Conservation (phyloP, 2,888 invertebrate genomes). For the Tipula unca region DNA sequence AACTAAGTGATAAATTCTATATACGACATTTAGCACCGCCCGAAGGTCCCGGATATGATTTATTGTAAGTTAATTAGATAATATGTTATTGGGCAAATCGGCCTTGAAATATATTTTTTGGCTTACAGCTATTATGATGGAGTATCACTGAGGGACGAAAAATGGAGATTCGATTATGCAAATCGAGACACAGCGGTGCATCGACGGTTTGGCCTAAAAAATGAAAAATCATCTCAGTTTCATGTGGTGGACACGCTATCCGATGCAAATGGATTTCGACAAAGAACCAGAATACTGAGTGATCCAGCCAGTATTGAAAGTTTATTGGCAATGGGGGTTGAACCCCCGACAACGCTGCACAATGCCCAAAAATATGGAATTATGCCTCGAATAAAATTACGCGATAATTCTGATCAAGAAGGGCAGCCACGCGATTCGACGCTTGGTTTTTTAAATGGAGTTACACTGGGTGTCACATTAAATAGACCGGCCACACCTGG, state of each 20-base stretch:
- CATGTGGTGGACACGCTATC: background rate
- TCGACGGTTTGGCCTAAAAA: background rate
- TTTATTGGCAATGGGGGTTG: background rate
- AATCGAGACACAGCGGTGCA: background rate
- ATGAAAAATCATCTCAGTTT: background rate
- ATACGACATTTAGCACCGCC: background rate
- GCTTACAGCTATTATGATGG: background rate
- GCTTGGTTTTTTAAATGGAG: background rate
- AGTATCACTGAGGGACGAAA: background rate
- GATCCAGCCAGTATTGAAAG: background rate
- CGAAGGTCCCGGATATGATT: constrained; percentile 1
- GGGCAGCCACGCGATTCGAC: background rate
- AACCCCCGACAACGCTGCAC: background rate
- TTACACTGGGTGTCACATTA: background rate
- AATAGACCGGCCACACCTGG: background rate
- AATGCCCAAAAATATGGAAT: background rate
- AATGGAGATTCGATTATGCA: constrained; percentile 1
- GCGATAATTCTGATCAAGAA: background rate
- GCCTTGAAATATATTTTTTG: background rate
- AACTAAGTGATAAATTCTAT: background rate
- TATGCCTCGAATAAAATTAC: background rate
- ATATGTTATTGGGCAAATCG: background rate
- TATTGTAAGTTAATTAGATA: constrained; percentile 14
- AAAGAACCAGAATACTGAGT: background rate
- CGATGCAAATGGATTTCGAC: background rate